Evolutionary conservation across 1,140 invertebrate genomes (phyloP).

Genomic region (Aradophagus sp.): DNA sequence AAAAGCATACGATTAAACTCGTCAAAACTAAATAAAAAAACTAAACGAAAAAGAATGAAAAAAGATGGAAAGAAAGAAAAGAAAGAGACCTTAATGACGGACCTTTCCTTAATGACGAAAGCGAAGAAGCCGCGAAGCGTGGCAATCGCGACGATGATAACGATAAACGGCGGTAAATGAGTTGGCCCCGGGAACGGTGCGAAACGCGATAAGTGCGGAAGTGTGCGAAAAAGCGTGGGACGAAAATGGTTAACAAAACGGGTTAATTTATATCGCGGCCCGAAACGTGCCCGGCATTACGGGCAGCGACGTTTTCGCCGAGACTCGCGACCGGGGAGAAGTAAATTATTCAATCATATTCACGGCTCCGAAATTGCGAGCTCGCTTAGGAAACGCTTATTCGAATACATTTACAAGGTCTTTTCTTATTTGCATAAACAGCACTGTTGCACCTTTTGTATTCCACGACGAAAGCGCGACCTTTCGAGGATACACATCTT

Average conservation of each 20-base stretch:
- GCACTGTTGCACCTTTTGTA: conserved; percentile 55
- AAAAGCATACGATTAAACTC: no score
- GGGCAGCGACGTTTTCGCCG: conserved; percentile 19
- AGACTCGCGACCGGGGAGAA: conserved; percentile 13
- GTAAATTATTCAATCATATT: conserved; percentile 54
- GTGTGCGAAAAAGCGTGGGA: no score
- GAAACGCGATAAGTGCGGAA: no score
- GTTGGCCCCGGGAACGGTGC: not conserved
- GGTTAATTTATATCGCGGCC: conserved; percentile 27
- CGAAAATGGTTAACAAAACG: conserved; percentile 32
- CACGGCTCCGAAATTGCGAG: conserved; percentile 46
- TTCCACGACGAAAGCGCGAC: conserved; percentile 33
- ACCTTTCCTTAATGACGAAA: no score
- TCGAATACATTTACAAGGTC: conserved; percentile 49
- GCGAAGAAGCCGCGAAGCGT: no score
- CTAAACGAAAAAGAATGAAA: no score
- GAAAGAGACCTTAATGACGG: no score
- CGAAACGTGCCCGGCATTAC: conserved; percentile 34
- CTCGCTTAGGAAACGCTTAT: conserved; percentile 52
- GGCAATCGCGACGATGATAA: no score
- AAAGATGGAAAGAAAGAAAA: no score
- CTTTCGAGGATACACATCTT: conserved; percentile 23
- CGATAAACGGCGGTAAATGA: conserved; percentile 17
- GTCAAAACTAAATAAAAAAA: no score
- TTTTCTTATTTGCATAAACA: conserved; percentile 57